Evolutionary conservation across 2,888 invertebrate genomes (phyloP).

Genomic region (Theretra japonica): DNA sequence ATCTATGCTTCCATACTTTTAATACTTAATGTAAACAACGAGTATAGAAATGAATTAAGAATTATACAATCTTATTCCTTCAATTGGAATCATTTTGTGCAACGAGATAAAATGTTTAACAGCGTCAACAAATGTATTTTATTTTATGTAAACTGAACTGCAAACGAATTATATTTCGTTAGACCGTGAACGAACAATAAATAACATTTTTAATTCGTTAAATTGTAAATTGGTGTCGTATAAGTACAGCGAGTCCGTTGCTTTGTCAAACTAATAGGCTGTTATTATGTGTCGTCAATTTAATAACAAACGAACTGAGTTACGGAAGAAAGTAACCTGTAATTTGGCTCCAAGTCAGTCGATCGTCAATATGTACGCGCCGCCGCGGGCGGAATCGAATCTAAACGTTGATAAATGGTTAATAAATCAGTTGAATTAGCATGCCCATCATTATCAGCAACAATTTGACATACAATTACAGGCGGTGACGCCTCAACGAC

Average conservation of each 20-base stretch:
- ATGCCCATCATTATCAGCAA: constrained; percentile 47
- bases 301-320: constrained; percentile 65
- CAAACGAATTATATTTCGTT: no score
- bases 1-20: neutral
- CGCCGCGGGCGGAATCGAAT: constrained; percentile 59
- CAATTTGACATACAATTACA: constrained; percentile 26
- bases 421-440: constrained; percentile 61
- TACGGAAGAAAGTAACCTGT: constrained; percentile 68
- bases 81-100: neutral
- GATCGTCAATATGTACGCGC: constrained; percentile 62
- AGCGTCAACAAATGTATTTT: no score
- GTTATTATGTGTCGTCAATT: constrained; percentile 71
- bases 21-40: constrained; percentile 1
- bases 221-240: constrained; percentile 41
- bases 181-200: no score
- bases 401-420: constrained; percentile 61
- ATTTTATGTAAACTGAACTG: no score
- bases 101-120: no score
- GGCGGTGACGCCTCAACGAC: constrained; percentile 14
- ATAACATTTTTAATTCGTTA: neutral
- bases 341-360: constrained; percentile 66
- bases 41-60: neutral
- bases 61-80: neutral
- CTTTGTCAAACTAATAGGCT: constrained; percentile 58
- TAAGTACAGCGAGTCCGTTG: constrained; percentile 52